These are phyloP conservation scores for Metacarcinus magister DNA, from an alignment of 2,888 invertebrate genomes.

Conservation along the genomic window DNA sequence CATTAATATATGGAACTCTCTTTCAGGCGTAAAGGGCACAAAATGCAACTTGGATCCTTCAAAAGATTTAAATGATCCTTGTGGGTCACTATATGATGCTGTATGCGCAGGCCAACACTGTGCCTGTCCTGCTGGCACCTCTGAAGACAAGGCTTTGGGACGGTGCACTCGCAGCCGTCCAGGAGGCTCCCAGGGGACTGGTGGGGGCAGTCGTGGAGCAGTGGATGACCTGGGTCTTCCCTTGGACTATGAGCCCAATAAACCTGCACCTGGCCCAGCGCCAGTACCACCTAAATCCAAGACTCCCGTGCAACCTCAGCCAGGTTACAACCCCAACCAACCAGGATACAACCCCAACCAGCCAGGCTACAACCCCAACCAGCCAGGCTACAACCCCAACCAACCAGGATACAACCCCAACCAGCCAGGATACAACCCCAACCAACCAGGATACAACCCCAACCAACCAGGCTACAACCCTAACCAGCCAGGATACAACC, in stretches of 20 bases:
- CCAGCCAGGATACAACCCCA: slow-evolving; percentile 77
- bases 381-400: slow-evolving; percentile 74
- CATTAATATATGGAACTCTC: background rate
- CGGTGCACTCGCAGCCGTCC: slow-evolving; percentile 69
- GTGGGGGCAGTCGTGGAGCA: slow-evolving; percentile 61
- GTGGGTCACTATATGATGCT: slow-evolving; percentile 76
- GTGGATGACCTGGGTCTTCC: slow-evolving; percentile 71
- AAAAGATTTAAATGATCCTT: slow-evolving; percentile 80
- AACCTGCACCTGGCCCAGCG: slow-evolving; percentile 66
- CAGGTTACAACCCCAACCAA: slow-evolving; percentile 63
- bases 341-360: slow-evolving; percentile 71
- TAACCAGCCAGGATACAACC: slow-evolving; percentile 61
- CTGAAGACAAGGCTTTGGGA: slow-evolving; percentile 74
- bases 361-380: slow-evolving; percentile 72
- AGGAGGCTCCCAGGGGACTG: slow-evolving; percentile 28
- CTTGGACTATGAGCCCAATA: slow-evolving; percentile 77
- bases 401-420: slow-evolving; percentile 80
- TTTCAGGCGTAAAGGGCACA: slow-evolving; percentile 78
- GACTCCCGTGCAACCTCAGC: slow-evolving; percentile 63
- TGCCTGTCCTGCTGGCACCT: slow-evolving; percentile 78
- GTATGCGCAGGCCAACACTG: slow-evolving; percentile 78
- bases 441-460: slow-evolving; percentile 72
- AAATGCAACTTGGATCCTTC: slow-evolving; percentile 80
- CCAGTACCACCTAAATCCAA: slow-evolving; percentile 64
- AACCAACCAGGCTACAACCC: slow-evolving; percentile 71